Evolutionary conservation across 1,140 invertebrate species (phyloP), one percentile per base, ranked within the genome.

Genomic region (Bombus sylvicola): DNA sequence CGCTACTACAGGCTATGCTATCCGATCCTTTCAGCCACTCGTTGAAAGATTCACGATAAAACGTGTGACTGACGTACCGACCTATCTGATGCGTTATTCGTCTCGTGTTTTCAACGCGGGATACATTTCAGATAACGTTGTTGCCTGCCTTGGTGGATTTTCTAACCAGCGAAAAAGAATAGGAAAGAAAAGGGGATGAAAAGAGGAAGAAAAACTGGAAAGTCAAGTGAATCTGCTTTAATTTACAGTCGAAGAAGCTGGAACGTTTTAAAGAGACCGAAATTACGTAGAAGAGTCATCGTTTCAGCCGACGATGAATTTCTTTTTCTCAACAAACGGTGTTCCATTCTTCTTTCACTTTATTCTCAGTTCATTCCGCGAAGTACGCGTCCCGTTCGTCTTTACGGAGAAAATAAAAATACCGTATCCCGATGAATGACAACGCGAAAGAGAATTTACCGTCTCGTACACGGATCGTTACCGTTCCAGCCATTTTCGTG

Each of bases 41-140:
- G 77, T 66, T 69, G 77, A 69, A 80, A 80, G 77, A 80, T 68
- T 80, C 64, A 80, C 77, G 77, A 80, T 80, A 80, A 69, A 68
- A 68, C 77, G 12, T 37, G 77, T 69, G 77, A 80, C 77, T 53
- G 64, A 68, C 77, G 22, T 25, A 57, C 1, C 39, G 39, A n/a
- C 41, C 43, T 80, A 53, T 80, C 77, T 43, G 64, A 80, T 68
- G 64, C 64, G 64, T 25, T 69, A 80, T 80, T 69, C 64, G 77
- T 53, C 43, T 69, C 64, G 41, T 37, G 41, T 80, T 53, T 68
- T 53, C 77, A 66, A 41, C 39, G 39, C 2, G 15, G 22, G 9
- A 43, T 41, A 62, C n/a, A 79, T 69, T 69, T 34, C 43, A 12
- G 41, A 68, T 68, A 18, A 80, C 41, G 57, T 80, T 12, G 25